Conservation (phyloP, 1,140 invertebrate genomes). For the Mya arenaria region DNA sequence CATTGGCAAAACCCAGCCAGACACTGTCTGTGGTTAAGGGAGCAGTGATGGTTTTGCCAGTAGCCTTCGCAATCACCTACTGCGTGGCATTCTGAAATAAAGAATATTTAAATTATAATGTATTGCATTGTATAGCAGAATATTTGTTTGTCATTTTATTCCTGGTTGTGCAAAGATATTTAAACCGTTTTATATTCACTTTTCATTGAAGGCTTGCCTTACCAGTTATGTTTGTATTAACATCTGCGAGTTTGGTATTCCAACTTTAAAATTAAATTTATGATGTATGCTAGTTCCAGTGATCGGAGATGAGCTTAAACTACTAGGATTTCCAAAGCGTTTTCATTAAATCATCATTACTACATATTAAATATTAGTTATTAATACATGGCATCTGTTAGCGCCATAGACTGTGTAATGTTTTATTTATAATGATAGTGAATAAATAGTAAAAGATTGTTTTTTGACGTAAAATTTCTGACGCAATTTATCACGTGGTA, state of each 20-base stretch:
- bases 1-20: background rate
- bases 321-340: too few relatives aligned
- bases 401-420: background rate
- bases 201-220: background rate
- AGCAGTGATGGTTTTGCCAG: conserved; percentile 6
- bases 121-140: background rate
- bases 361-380: too few relatives aligned
- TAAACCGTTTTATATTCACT: background rate
- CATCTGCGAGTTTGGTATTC: too few relatives aligned
- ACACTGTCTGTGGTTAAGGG: background rate
- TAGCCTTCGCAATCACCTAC: background rate
- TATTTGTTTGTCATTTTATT: background rate
- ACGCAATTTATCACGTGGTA: background rate
- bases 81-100: background rate
- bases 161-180: background rate
- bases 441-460: background rate
- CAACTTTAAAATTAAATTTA: too few relatives aligned
- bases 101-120: background rate
- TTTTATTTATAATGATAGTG: too few relatives aligned
- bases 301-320: too few relatives aligned
- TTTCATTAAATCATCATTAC: too few relatives aligned
- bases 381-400: background rate
- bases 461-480: background rate
- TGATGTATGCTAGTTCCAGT: too few relatives aligned
- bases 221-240: background rate